These are phyloP conservation scores for Aphis craccivora DNA, from an alignment of 1,140 invertebrate genomes.

Conservation along the genomic window DNA sequence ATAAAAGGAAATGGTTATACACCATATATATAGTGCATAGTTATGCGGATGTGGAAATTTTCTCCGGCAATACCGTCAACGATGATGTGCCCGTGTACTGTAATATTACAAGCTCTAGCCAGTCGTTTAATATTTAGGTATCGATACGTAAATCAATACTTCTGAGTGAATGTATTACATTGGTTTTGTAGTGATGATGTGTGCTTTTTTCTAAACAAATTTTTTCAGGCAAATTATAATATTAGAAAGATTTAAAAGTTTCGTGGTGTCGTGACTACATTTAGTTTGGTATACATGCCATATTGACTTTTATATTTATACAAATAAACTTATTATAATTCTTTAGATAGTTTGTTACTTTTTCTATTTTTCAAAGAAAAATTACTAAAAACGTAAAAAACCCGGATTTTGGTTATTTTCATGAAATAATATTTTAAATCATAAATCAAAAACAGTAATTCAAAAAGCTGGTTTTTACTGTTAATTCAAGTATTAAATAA, in stretches of 20 bases:
- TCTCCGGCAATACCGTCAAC: background rate
- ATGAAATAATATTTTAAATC: background rate
- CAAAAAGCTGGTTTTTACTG: background rate
- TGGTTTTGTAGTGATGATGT: background rate
- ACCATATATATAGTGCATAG: background rate
- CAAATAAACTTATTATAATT: background rate
- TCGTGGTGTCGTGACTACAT: background rate
- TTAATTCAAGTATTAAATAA: background rate
- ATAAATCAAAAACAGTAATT: background rate
- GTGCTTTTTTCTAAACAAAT: background rate
- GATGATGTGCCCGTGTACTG: background rate
- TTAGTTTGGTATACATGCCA: background rate
- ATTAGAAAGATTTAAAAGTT: background rate
- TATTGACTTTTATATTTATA: background rate
- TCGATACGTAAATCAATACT: background rate
- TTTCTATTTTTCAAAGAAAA: background rate
- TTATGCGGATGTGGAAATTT: background rate
- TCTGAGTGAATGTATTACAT: background rate
- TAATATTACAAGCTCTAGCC: background rate
- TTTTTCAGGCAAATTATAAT: background rate
- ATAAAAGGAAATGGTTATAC: conserved; percentile 30
- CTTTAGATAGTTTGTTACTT: background rate
- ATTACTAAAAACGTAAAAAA: background rate
- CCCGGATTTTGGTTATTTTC: background rate
- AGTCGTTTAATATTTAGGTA: background rate